phyloP scores from a whole-genome alignment of 1,140 invertebrate genomes.

The Conopomorpha cramerella region DNA sequence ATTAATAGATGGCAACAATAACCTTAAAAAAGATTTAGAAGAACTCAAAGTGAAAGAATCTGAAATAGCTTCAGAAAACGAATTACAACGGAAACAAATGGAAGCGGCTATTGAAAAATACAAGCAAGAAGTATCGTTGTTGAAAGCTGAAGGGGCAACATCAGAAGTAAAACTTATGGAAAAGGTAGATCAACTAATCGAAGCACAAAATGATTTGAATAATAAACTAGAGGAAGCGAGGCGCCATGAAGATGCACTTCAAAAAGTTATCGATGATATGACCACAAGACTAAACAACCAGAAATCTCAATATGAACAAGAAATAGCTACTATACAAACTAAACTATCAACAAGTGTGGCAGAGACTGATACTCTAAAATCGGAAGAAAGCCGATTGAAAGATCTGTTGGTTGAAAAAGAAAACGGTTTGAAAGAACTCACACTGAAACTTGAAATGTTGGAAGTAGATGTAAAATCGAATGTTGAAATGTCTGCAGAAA shows the following conservation, averaged over 20 bases:
- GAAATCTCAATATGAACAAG: slow-evolving; percentile 37
- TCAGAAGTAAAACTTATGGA: slow-evolving; percentile 54
- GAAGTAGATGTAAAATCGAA: slow-evolving; percentile 54
- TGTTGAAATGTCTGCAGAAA: slow-evolving; percentile 48
- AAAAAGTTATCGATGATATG: slow-evolving; percentile 48
- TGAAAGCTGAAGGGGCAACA: slow-evolving; percentile 45
- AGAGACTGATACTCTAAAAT: slow-evolving; percentile 26
- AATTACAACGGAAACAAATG: slow-evolving; percentile 30
- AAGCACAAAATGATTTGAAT: slow-evolving; percentile 54
- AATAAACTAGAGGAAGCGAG: slow-evolving; percentile 54
- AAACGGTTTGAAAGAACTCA: slow-evolving; percentile 41
- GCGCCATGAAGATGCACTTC: slow-evolving; percentile 47
- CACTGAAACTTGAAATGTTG: slow-evolving; percentile 47
- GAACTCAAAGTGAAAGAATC: slow-evolving; percentile 38
- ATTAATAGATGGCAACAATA: slow-evolving; percentile 40
- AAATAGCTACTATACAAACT: slow-evolving; percentile 27
- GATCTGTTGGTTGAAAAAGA: slow-evolving; percentile 42
- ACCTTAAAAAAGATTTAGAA: slow-evolving; percentile 47
- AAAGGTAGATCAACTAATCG: slow-evolving; percentile 51
- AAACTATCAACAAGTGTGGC: slow-evolving; percentile 20
- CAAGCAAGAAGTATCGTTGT: slow-evolving; percentile 38
- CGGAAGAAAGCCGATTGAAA: slow-evolving; percentile 25
- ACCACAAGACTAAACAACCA: slow-evolving; percentile 31
- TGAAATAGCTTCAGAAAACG: slow-evolving; percentile 36
- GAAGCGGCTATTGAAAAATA: slow-evolving; percentile 45